A percentile compares a stretch with the other conserved stretches of the same genome.
Conservation (phyloP, 2,888 invertebrate species). For the Tuta absoluta region DNA sequence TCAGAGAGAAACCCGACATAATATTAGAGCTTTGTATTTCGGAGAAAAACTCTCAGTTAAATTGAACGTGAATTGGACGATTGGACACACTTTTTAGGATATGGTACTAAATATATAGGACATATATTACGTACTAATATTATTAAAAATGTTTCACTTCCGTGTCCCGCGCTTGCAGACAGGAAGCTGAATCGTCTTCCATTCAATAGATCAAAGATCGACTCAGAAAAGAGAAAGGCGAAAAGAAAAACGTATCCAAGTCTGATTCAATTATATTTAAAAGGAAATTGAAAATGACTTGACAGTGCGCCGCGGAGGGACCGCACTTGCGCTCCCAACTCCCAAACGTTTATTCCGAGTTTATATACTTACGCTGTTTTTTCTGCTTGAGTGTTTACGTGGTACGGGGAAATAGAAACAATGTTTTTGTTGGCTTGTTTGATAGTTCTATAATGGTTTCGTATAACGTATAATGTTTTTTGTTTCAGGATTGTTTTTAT, state of each 20-base stretch:
- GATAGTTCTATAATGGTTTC: constrained; percentile 4
- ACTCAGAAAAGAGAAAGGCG: constrained; percentile 3
- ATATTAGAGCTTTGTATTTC: too few species aligned
- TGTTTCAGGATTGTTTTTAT: not conserved
- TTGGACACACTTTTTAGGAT: too few species aligned
- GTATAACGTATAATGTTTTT: not conserved
- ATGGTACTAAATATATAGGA: not conserved
- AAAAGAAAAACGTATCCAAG: constrained; percentile 4
- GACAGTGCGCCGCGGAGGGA: constrained; percentile 43
- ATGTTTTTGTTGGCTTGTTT: constrained; percentile 3
- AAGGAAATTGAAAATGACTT: constrained; percentile 69
- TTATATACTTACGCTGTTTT: constrained; percentile 12
- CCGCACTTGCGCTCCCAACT: constrained; percentile 35
- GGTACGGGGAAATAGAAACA: constrained; percentile 6
- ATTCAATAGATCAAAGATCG: constrained; percentile 17
- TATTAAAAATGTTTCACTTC: not conserved
- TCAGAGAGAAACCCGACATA: too few species aligned
- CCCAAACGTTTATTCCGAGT: constrained; percentile 10
- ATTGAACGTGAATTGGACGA: too few species aligned
- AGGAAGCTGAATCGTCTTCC: constrained; percentile 5
- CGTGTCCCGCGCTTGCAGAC: not conserved
- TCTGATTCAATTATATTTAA: constrained; percentile 64
- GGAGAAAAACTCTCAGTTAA: too few species aligned
- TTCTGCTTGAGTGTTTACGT: constrained; percentile 13
- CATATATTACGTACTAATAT: not conserved